Evolutionary conservation across 2,888 invertebrate genomes (phyloP).

Genomic region (Teinopalpus imperialis): DNA sequence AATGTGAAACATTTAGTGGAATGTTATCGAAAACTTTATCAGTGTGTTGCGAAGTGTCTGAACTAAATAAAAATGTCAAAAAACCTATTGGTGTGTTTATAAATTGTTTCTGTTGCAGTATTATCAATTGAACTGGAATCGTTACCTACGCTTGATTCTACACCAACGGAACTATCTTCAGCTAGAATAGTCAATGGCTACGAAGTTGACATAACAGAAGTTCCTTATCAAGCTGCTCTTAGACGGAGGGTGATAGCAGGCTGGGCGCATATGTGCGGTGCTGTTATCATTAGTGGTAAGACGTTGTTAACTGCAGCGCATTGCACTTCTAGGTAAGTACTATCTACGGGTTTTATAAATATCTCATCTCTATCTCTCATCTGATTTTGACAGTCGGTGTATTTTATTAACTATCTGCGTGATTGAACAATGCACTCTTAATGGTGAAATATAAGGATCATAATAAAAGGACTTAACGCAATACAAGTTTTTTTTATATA

Average conservation of each 20-base stretch:
- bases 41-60: slow-evolving; percentile 4
- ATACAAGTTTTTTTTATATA: too few relatives aligned
- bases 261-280: slow-evolving; percentile 68
- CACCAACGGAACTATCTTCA: slow-evolving; percentile 23
- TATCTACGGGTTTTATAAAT: too few relatives aligned
- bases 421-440: too few relatives aligned
- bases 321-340: slow-evolving; percentile 57
- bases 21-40: slow-evolving; percentile 9
- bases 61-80: slow-evolving; percentile 14
- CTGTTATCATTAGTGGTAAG: slow-evolving; percentile 48
- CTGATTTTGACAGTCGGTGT: too few relatives aligned
- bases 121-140: slow-evolving; percentile 13
- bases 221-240: slow-evolving; percentile 69
- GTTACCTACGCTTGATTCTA: neutral
- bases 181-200: slow-evolving; percentile 70
- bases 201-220: slow-evolving; percentile 58
- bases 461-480: too few relatives aligned
- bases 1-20: neutral
- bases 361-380: too few relatives aligned
- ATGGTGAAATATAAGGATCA: too few relatives aligned
- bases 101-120: slow-evolving; percentile 8
- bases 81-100: slow-evolving; percentile 1
- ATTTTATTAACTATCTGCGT: too few relatives aligned
- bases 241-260: slow-evolving; percentile 42
- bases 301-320: slow-evolving; percentile 69